phyloP scores from a whole-genome alignment of 2,797 vertebrate genomes.

The Tarsius wallacei region DNA sequence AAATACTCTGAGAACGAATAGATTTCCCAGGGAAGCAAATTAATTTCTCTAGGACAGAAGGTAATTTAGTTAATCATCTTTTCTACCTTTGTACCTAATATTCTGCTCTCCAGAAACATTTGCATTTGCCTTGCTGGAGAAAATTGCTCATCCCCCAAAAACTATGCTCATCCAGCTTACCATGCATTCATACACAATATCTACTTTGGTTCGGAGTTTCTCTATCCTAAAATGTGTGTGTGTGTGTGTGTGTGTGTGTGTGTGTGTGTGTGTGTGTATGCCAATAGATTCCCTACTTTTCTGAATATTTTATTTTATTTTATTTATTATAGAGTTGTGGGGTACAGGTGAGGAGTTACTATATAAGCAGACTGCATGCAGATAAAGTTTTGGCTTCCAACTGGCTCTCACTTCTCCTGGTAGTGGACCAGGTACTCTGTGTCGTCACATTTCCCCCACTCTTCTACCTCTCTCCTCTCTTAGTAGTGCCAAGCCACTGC shows the following conservation, averaged over 20 bases:
- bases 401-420: too few relatives aligned
- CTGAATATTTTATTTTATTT: not conserved
- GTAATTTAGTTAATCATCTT: conserved; percentile 71
- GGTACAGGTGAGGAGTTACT: too few relatives aligned
- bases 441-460: too few relatives aligned
- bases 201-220: not conserved
- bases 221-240: not conserved
- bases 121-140: not conserved
- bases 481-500: too few relatives aligned
- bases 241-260: too few relatives aligned
- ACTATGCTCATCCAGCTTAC: not conserved
- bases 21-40: conserved; percentile 51
- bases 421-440: too few relatives aligned
- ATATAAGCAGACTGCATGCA: too few relatives aligned
- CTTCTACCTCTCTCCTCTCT: too few relatives aligned
- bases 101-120: not conserved
- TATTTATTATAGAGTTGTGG: too few relatives aligned
- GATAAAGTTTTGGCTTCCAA: too few relatives aligned
- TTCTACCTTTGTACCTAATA: not conserved
- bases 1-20: conserved; percentile 55
- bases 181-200: not conserved
- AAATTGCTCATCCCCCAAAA: conserved; percentile 35
- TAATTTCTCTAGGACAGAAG: conserved; percentile 48
- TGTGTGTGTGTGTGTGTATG: not conserved
- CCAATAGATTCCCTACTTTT: conserved; percentile 49